Evolutionary conservation across 1,140 invertebrate genomes (phyloP).

Genomic region (Drosophila ironensis): DNA sequence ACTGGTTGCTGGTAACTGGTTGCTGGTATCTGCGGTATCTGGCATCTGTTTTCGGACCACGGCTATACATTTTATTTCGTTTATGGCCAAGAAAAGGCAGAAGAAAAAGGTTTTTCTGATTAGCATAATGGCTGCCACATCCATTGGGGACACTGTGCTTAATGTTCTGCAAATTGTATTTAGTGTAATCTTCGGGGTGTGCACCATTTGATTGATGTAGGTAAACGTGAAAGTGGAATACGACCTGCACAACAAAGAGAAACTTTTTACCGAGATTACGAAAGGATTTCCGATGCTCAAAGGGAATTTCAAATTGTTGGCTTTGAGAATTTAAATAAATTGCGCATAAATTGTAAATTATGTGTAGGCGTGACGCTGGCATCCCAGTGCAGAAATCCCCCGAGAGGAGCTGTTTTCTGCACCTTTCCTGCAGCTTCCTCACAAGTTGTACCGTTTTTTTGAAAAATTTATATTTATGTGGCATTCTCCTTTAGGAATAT

Average conservation of each 20-base stretch:
- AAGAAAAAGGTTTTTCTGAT: constrained; percentile 54
- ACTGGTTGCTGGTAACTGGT: too few species aligned
- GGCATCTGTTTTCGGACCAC: constrained; percentile 15
- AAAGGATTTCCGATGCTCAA: constrained; percentile 8
- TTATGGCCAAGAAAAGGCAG: constrained; percentile 12
- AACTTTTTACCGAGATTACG: constrained; percentile 4
- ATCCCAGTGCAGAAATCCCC: too few species aligned
- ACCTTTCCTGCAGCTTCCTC: too few species aligned
- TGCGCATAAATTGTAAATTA: too few species aligned
- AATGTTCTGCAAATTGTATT: constrained; percentile 48
- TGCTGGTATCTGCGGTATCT: too few species aligned
- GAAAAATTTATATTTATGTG: too few species aligned
- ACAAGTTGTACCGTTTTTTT: too few species aligned
- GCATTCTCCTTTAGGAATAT: background rate
- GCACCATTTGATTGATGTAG: constrained; percentile 38
- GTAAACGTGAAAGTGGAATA: constrained; percentile 3
- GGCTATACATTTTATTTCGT: constrained; percentile 23
- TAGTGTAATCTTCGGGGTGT: constrained; percentile 28
- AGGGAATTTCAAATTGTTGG: background rate
- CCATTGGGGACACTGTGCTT: constrained; percentile 22
- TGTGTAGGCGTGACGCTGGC: too few species aligned
- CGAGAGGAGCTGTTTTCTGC: too few species aligned
- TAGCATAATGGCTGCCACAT: constrained; percentile 44
- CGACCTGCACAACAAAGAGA: constrained; percentile 5
- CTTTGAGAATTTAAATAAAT: background rate